phyloP scores from a whole-genome alignment of 2,888 invertebrate genomes.

The Slavum lentiscoides region DNA sequence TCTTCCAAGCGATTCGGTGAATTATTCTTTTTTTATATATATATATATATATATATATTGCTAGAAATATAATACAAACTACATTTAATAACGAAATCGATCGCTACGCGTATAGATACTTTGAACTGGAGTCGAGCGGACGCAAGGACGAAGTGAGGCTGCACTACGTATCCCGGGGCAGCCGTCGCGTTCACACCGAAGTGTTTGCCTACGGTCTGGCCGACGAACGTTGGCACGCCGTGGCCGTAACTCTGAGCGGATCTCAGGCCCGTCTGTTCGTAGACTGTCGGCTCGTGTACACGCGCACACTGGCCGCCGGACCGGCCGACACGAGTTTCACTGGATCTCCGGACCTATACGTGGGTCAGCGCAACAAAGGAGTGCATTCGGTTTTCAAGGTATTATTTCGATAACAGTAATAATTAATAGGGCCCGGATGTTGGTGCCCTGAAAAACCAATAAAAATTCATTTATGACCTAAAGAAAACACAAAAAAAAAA shows the following conservation, averaged over 20 bases:
- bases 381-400: conserved; percentile 88
- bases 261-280: conserved; percentile 81
- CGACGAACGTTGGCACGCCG: conserved; percentile 85
- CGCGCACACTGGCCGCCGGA: conserved; percentile 70
- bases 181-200: conserved; percentile 73
- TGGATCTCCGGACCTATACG: conserved; percentile 73
- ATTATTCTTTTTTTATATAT: no score
- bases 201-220: conserved; percentile 85
- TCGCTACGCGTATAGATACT: conserved; percentile 67
- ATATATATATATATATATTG: no score
- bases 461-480: no score
- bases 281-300: conserved; percentile 84
- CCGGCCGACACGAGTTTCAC: conserved; percentile 75
- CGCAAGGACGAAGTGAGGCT: conserved; percentile 83
- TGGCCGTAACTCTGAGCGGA: conserved; percentile 82
- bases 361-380: conserved; percentile 80
- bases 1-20: no score
- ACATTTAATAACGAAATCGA: no score
- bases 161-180: conserved; percentile 72
- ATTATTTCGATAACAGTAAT: conserved; percentile 52
- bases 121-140: conserved; percentile 90
- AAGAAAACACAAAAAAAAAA: no score
- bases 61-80: no score
- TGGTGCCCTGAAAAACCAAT: no score
- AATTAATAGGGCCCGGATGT: no score